Evolutionary conservation across 2,113 vertebrate species (phyloP), one percentile per base, ranked within the genome.

Genomic region (Psilopogon haemacephalus): DNA sequence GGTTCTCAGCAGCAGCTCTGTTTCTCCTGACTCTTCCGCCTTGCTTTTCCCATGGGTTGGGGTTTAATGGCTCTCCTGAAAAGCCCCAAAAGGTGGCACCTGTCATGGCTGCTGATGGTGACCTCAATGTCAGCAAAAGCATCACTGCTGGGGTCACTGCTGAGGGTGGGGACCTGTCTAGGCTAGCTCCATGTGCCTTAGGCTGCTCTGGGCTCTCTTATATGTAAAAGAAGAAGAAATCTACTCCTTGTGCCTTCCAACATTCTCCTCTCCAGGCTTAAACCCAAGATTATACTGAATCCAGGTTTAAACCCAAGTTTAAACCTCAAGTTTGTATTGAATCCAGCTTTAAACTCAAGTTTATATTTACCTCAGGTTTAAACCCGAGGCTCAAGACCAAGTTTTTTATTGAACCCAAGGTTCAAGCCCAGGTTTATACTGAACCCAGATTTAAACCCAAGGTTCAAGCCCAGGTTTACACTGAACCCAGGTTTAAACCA

Each of bases 121-220:
- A 55, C 56, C 86, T 88, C 72, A 75, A 37, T 18, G 42, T 42
- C 30, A 94, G 81, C 11, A 64, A 55, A 70, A 70, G 35, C 1
- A 6, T 55, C 38, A 27, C 65, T 71, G 12, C 56, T 15, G 5
- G 4, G 46, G 58, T 64, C 35, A 3, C 18, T 52, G 8, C 24
- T 59, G 16, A 69, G 60, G 1, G 2, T 6, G 6, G 28, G 73
- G 74, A 79, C 70, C 67, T 3, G 19, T 46, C 28, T 33, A 38
- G 59, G 58, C 52, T 42, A 52, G 64, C 80, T 37, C 33, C 63
- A 73, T 2, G 44, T 94, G 95, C 90, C 95, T 94, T 94, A 60
- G 50, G 69, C 38, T 55, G 26, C 63, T 58, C 54, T 88, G 1
- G 21, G 77, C 85, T 87, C 59, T 21, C 23, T n/a, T 75, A 10